Evolutionary conservation across 2,113 vertebrate genomes (phyloP).

Genomic region (Lepidothrix coronata): DNA sequence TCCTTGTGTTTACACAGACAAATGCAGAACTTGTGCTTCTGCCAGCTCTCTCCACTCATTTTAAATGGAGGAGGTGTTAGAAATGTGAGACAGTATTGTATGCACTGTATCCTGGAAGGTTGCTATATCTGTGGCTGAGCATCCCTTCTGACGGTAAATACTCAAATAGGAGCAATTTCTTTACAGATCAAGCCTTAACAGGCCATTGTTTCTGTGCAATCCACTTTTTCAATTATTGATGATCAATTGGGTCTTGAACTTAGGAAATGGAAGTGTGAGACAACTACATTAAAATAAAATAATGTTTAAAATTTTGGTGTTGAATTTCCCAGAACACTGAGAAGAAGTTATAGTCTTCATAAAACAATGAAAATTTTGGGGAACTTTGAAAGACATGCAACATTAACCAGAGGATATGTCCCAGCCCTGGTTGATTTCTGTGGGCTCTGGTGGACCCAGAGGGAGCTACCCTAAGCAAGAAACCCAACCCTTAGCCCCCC

Average conservation of each 20-base stretch:
- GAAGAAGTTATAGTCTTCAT: not conserved
- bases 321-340: not conserved
- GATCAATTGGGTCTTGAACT: not conserved
- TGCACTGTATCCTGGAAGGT: not conserved
- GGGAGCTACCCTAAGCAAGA: accelerated
- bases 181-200: not conserved
- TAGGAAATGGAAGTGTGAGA: not conserved
- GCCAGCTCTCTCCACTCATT: not conserved
- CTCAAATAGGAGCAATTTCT: not conserved
- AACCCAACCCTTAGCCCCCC: accelerated
- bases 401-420: not conserved
- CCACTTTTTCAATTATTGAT: not conserved
- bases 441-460: accelerated
- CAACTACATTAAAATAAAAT: not conserved
- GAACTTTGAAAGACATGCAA: not conserved
- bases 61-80: not conserved
- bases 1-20: not conserved
- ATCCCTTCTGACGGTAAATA: not conserved
- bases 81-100: not conserved
- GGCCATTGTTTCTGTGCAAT: not conserved
- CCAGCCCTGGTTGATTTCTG: not conserved
- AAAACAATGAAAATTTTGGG: not conserved
- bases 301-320: not conserved
- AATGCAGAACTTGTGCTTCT: not conserved
- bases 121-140: not conserved